Base-by-base conservation (phyloP, 2,113 vertebrate genomes). In the Dicrurus megarhynchus region DNA sequence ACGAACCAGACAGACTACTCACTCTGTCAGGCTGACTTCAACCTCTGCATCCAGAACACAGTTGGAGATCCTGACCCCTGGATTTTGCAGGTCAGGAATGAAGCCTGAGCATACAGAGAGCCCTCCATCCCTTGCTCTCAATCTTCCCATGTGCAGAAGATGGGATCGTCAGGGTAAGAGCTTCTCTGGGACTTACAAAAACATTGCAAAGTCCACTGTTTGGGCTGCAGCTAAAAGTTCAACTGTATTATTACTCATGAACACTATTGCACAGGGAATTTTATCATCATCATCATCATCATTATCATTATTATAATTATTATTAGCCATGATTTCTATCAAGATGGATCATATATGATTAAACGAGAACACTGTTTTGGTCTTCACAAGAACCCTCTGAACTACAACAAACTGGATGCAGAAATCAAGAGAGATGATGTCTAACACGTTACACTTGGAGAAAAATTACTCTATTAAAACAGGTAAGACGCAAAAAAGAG, bases 1-100 rank as follows among this genome's bases (percentile, higher is more conserved):
- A 50, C 26, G 5, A 7, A n/a, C 7, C 9, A 37, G 63, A 24
- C 11, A 63, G 21, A n/a, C 17, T 32, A 18, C 18, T 57, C 10
- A 1, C 32, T 56, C 73, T 55, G 14, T 6, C 30, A 32, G 64
- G 11, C 55, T 88, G 35, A 13, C 49, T 68, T 44, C n/a, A 68
- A 32, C 13, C 19, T 41, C 30, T 16, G 55, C 35, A 46, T n/a
- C 49, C n/a, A 60, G 39, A 11, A 30, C 24, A 16, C 11, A 41
- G 33, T 8, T 22, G 16, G n/a, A 39, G 27, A 20, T 32, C 39
- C 64, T 55, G 27, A 81, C 4, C 19, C 15, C 15, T 8, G 1
- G 26, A 41, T 2, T 64, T 27, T 22, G 23, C 3, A 3, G 16
- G 35, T 20, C 27, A 26, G 33, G 27, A 47, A 56, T 0, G 1